Evolutionary conservation across 2,113 vertebrate species (phyloP).

Genomic region (Bombycilla garrulus): DNA sequence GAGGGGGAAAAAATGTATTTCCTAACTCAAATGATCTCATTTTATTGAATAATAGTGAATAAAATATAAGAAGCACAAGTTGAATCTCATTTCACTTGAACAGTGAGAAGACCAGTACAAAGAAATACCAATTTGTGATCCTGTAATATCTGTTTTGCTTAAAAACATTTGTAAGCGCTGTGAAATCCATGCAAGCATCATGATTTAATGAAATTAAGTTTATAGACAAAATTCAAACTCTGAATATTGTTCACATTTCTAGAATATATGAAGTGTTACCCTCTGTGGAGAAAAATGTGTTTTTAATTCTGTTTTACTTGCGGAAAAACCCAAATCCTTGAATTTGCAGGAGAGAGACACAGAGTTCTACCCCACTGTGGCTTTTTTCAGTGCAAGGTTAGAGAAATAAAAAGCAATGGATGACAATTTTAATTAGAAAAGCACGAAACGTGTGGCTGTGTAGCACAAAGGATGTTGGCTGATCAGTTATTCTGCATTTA

Average conservation of each 20-base stretch:
- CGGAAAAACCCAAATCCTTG: neutral
- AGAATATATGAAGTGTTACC: neutral
- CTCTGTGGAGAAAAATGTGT: neutral
- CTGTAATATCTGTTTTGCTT: neutral
- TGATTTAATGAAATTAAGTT: neutral
- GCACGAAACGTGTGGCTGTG: neutral
- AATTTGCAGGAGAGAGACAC: neutral
- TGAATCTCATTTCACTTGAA: neutral
- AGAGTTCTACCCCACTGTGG: neutral
- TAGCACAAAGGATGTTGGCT: conserved; percentile 22
- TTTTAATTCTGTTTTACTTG: neutral
- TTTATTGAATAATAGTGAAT: neutral
- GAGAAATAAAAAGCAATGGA: neutral
- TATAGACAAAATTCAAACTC: neutral
- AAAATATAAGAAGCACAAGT: neutral
- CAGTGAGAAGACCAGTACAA: neutral
- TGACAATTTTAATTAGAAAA: conserved; percentile 17
- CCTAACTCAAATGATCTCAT: neutral
- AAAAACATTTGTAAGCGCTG: neutral
- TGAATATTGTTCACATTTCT: neutral
- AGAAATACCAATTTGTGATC: neutral
- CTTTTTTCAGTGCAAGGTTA: neutral
- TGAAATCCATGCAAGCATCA: neutral
- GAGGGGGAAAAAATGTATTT: neutral
- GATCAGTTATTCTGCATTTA: conserved; percentile 51